These are phyloP conservation scores for Prolemur simus DNA, from an alignment of 2,113 vertebrate species.

Conservation along the genomic window DNA sequence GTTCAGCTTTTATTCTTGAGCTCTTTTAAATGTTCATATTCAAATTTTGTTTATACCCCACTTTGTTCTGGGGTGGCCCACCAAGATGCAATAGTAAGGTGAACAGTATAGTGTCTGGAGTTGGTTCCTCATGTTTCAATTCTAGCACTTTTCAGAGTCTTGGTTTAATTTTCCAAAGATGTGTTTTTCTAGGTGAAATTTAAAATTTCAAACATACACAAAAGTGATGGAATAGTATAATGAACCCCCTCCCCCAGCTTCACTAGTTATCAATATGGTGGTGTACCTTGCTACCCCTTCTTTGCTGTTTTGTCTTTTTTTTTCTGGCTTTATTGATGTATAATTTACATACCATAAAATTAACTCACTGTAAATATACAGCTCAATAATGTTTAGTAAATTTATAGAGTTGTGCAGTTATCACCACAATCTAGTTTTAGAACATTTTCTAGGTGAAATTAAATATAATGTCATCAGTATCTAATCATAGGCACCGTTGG, in stretches of 20 bases:
- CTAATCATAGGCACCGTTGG: neutral
- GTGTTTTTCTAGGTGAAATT: conserved; percentile 13
- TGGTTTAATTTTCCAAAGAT: neutral
- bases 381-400: neutral
- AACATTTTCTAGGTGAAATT: neutral
- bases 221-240: neutral
- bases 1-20: neutral
- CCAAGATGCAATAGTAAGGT: neutral
- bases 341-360: neutral
- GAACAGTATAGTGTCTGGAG: neutral
- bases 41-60: neutral
- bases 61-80: neutral
- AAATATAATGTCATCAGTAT: neutral
- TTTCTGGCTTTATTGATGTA: neutral
- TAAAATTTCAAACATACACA: neutral
- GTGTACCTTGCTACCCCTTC: neutral
- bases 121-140: neutral
- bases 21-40: conserved; percentile 32
- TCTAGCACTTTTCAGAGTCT: neutral
- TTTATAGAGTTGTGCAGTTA: neutral
- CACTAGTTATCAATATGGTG: neutral
- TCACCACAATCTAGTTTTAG: neutral
- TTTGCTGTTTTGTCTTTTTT: neutral
- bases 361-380: neutral
- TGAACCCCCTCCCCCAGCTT: neutral